Evolutionary conservation across 2,113 vertebrate species (phyloP).

Genomic region (Argyrosomus japonicus): DNA sequence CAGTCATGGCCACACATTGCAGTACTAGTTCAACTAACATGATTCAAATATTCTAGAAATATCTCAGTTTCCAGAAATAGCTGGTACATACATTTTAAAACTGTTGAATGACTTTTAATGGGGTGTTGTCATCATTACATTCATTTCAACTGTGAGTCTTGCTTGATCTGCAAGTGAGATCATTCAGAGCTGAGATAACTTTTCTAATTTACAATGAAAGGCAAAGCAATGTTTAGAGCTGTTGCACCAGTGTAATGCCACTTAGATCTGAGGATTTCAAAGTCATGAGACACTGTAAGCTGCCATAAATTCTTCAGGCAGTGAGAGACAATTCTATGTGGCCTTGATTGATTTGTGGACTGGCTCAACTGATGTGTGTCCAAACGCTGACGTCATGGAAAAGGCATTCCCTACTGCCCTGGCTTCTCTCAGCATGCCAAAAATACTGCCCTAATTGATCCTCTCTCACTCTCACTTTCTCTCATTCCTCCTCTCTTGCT

Average conservation of each 20-base stretch:
- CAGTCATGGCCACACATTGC: neutral
- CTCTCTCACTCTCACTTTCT: constrained; percentile 64
- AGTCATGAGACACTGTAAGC: constrained; percentile 68
- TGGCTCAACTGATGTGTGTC: constrained; percentile 70
- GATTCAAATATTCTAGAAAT: neutral
- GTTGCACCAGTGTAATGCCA: constrained; percentile 33
- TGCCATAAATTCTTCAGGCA: constrained; percentile 56
- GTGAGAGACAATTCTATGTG: constrained; percentile 50
- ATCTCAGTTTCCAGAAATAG: constrained; percentile 41
- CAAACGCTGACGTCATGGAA: constrained; percentile 80
- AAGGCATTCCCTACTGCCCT: constrained; percentile 70
- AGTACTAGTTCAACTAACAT: neutral
- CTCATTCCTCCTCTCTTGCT: constrained; percentile 42
- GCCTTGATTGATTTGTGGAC: constrained; percentile 71
- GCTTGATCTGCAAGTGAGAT: constrained; percentile 48
- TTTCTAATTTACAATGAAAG: constrained; percentile 42
- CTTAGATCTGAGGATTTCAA: constrained; percentile 65
- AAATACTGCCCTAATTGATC: constrained; percentile 80
- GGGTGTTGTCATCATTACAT: constrained; percentile 45
- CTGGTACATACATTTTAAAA: constrained; percentile 32
- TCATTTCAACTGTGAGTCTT: constrained; percentile 36
- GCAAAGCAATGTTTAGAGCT: constrained; percentile 40
- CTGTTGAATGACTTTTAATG: constrained; percentile 47
- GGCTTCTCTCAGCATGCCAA: constrained; percentile 63
- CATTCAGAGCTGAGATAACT: constrained; percentile 23